Base-by-base conservation (phyloP, 2,113 vertebrate species). In the Sceloporus undulatus region DNA sequence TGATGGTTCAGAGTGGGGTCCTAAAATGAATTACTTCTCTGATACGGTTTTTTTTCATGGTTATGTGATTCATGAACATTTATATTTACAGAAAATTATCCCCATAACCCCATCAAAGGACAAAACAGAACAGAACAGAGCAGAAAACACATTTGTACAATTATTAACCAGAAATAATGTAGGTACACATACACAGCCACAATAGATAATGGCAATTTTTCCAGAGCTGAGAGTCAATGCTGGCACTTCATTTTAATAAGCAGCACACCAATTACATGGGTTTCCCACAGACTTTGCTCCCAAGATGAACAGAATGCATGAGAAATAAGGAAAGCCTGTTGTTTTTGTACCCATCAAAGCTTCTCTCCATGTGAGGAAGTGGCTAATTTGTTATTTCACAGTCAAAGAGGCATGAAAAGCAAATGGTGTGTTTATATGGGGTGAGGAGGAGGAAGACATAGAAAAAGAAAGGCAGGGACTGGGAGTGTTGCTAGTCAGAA, bases 341-440 rank as follows among this genome's bases (percentile, higher is more conserved):
- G 0, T 92, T 96, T 84, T 92, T 91, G 90, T 94, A 93, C 90
- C 93, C 94, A 94, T 95, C 93, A 96, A 95, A 96, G 92, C 93
- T 87, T 91, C 87, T 86, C 93, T 95, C 95, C 94, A 80, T 94
- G 89, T 93, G 92, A 95, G 92, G 96, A 96, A 93, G 95, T 56
- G 90, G 94, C 94, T 96, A 96, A 96, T 96, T 97, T 96, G 93
- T 95, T 93, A 96, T 96, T 97, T 96, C 96, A 96, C 95, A 96
- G 95, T 94, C 93, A 95, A 91, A 96, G 94, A 94, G 84, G 94
- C 92, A 3, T 96, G 95, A 95, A 96, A 95, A 92, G 92, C 87
- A 92, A 95, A 91, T 1, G 16, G 88, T 95, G 85, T 87, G 92
- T 68, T 13, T 42, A 90, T 56, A 87, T 89, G 75, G 73, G 79